Evolutionary conservation across 2,888 invertebrate genomes (phyloP).

Genomic region (Corythucha ciliata): DNA sequence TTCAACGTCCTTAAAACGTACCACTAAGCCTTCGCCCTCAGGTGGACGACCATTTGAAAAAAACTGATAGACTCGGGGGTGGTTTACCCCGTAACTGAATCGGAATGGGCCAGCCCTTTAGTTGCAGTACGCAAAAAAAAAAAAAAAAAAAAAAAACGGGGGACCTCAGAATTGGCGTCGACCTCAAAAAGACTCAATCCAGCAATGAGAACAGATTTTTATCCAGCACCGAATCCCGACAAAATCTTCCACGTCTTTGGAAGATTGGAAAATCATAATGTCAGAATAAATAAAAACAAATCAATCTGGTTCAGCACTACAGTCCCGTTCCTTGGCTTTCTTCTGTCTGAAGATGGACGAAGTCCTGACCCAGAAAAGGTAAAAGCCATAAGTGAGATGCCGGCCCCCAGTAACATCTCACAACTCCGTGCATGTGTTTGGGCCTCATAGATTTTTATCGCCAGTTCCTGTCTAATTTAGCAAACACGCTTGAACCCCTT

Average conservation of each 20-base stretch:
- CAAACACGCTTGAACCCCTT: conserved; percentile 18
- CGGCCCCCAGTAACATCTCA: conserved; percentile 10
- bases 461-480: conserved; percentile 12
- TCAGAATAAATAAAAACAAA: conserved; percentile 34
- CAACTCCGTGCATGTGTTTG: conserved; percentile 21
- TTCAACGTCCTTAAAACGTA: conserved; percentile 9
- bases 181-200: conserved; percentile 38
- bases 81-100: conserved; percentile 7
- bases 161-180: conserved; percentile 37
- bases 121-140: conserved; percentile 37
- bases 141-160: conserved; percentile 36
- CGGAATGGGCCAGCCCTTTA: conserved; percentile 37
- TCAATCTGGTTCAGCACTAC: conserved; percentile 32
- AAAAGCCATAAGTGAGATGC: conserved; percentile 11
- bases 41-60: conserved; percentile 2
- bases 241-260: conserved; percentile 36
- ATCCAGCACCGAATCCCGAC: conserved; percentile 36
- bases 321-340: conserved; percentile 35
- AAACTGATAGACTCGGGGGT: conserved; percentile 1
- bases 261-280: conserved; percentile 33
- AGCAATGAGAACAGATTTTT: conserved; percentile 35
- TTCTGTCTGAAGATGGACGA: conserved; percentile 1
- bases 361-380: conserved; percentile 16
- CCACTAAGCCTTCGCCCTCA: conserved; percentile 11
- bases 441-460: conserved; percentile 23